Percentiles rank a stretch among this genome's conserved stretches.
Conservation (phyloP, 2,797 vertebrate species). For the Amphiprion clarkii region DNA sequence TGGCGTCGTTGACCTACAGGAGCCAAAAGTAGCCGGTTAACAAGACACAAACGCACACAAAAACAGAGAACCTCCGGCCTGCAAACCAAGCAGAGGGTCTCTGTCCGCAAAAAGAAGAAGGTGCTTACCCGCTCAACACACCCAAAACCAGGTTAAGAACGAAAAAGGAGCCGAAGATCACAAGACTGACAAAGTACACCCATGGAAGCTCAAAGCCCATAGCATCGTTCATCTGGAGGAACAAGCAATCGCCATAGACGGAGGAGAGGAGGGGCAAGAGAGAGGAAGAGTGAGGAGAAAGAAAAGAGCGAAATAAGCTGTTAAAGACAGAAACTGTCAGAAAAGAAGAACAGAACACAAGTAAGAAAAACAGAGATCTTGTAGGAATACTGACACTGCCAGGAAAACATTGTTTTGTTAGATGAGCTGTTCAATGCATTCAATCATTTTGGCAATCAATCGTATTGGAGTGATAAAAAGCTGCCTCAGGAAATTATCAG, state of each 20-base stretch:
- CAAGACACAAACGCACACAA: conserved; percentile 34
- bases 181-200: conserved; percentile 99
- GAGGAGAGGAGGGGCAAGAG: conserved; percentile 40
- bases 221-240: conserved; percentile 98
- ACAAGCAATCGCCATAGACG: conserved; percentile 24
- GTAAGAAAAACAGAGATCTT: conserved; percentile 18
- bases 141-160: conserved; percentile 99
- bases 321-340: conserved; percentile 45
- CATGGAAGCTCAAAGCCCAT: conserved; percentile 99
- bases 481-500: conserved; percentile 65
- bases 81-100: conserved; percentile 73
- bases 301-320: conserved; percentile 36
- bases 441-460: conserved; percentile 68
- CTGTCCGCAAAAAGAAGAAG: conserved; percentile 88
- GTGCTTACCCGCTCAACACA: conserved; percentile 99
- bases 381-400: conserved; percentile 21
- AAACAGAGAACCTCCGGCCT: conserved; percentile 54
- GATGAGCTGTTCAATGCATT: conserved; percentile 41
- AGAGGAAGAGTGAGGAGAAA: conserved; percentile 33
- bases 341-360: conserved; percentile 33
- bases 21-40: conserved; percentile 68
- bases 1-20: conserved; percentile 97
- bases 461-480: conserved; percentile 56
- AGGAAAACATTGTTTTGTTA: conserved; percentile 26
- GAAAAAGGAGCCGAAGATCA: conserved; percentile 99